Percentiles rank a stretch among this genome's conserved stretches.
Conservation (phyloP, 2,797 vertebrate genomes). For the Anguilla megastoma region DNA sequence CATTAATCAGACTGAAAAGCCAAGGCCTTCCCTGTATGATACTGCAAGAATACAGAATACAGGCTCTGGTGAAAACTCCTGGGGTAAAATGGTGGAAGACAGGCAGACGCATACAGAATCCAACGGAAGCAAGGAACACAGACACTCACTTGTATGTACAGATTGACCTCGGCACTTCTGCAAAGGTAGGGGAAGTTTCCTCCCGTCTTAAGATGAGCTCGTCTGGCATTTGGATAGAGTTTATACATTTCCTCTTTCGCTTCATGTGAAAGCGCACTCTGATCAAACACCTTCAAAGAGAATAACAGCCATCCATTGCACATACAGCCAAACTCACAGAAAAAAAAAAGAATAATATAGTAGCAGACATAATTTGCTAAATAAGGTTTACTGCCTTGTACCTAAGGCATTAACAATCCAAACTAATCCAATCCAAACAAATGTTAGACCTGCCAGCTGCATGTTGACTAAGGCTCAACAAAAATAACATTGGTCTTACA, state of each 20-base stretch:
- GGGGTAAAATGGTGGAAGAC: not conserved
- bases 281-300: constrained; percentile 88
- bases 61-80: not conserved
- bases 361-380: not conserved
- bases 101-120: not conserved
- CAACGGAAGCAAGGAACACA: fast-evolving
- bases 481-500: constrained; percentile 70
- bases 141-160: constrained; percentile 87
- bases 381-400: not conserved
- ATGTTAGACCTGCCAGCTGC: not conserved
- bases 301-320: not conserved
- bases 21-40: not conserved
- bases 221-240: constrained; percentile 89
- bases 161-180: constrained; percentile 95
- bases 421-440: not conserved
- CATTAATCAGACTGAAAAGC: not conserved
- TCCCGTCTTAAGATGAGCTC: constrained; percentile 96
- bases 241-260: constrained; percentile 99
- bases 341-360: not conserved
- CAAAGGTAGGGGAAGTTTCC: constrained; percentile 97
- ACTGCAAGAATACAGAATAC: not conserved
- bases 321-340: not conserved
- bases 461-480: not conserved
- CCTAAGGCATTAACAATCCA: not conserved
- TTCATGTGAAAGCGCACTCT: constrained; percentile 92